These are phyloP conservation scores for Cavia aperea DNA, from an alignment of 2,113 vertebrate genomes.

Conservation along the genomic window DNA sequence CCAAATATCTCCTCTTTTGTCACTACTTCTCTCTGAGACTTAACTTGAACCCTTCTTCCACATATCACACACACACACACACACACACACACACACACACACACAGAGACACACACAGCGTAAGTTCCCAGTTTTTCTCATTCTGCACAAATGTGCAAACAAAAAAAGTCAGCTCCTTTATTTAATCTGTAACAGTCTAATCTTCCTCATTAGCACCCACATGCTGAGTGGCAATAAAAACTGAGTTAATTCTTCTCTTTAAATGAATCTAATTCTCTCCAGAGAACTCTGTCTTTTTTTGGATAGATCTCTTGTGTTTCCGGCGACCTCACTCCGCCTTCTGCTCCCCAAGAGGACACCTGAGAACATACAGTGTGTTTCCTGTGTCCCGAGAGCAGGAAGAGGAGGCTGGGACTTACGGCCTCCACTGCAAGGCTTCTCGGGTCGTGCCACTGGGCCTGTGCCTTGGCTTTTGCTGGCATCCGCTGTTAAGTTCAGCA, in stretches of 20 bases:
- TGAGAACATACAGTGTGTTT: background rate
- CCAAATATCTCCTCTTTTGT: background rate
- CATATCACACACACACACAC: too few relatives aligned
- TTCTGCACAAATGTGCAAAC: background rate
- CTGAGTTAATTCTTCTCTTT: slow-evolving; percentile 27
- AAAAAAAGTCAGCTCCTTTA: slow-evolving; percentile 33
- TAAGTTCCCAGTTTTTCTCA: background rate
- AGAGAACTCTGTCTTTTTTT: background rate
- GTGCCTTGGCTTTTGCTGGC: background rate
- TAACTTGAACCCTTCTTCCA: background rate
- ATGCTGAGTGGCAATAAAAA: slow-evolving; percentile 45
- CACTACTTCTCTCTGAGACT: background rate
- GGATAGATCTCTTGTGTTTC: background rate
- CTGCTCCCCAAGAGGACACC: background rate
- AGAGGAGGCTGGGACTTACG: background rate
- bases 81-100: background rate
- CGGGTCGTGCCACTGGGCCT: background rate
- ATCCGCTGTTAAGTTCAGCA: background rate
- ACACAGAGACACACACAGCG: background rate
- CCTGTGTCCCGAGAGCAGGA: background rate
- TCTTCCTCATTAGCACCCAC: slow-evolving; percentile 55
- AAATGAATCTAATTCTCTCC: slow-evolving; percentile 47
- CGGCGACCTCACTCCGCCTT: background rate
- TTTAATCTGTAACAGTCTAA: slow-evolving; percentile 47
- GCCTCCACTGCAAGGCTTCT: background rate